These are phyloP conservation scores for Gasterosteus aculeatus DNA, from an alignment of 2,113 vertebrate genomes.

Conservation along the genomic window DNA sequence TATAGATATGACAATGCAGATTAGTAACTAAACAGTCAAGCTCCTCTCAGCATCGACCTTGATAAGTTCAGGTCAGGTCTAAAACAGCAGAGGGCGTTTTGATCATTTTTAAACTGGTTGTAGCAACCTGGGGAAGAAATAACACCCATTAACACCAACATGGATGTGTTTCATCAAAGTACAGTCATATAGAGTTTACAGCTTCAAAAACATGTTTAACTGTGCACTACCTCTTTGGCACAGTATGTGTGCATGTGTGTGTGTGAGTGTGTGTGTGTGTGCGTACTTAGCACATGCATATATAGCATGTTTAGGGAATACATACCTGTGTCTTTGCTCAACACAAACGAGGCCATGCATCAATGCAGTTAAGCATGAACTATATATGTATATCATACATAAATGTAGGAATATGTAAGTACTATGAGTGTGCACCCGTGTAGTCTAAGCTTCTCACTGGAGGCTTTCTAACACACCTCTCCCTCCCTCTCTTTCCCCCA, in stretches of 20 bases:
- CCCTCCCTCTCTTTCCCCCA: neutral
- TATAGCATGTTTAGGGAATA: neutral
- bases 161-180: neutral
- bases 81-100: neutral
- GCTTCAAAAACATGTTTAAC: neutral
- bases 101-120: neutral
- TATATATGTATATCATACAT: constrained; percentile 14
- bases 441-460: neutral
- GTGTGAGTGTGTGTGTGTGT: neutral
- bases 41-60: neutral
- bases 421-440: neutral
- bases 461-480: constrained; percentile 8
- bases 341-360: constrained; percentile 5
- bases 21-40: neutral
- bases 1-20: neutral
- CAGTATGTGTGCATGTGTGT: neutral
- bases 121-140: neutral
- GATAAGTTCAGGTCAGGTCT: neutral
- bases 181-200: neutral
- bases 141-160: neutral
- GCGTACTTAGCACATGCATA: neutral
- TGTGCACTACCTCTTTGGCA: neutral
- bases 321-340: neutral
- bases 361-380: neutral
- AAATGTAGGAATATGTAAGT: constrained; percentile 14